Evolutionary conservation across 2,113 vertebrate species (phyloP).

Genomic region (Lophochroa leadbeateri): DNA sequence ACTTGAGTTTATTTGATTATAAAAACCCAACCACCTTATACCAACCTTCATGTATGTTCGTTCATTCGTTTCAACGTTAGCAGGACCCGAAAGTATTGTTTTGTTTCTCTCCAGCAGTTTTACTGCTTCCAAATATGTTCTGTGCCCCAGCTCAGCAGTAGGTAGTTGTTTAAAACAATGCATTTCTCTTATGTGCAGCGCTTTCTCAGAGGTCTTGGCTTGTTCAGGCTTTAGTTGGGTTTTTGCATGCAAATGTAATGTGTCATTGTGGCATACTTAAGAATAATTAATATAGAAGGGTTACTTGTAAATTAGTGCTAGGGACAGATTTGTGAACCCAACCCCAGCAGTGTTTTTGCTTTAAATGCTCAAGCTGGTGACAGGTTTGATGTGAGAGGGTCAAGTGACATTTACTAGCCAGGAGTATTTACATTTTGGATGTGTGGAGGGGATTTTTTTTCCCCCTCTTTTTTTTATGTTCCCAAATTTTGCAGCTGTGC

Average conservation of each 20-base stretch:
- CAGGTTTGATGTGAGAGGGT: slow-evolving; percentile 47
- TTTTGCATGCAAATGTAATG: slow-evolving; percentile 55
- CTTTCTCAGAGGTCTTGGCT: slow-evolving; percentile 22
- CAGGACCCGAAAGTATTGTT: not conserved
- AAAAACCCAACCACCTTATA: not conserved
- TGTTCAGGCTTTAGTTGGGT: not conserved
- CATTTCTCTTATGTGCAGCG: not conserved
- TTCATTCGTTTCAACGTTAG: not conserved
- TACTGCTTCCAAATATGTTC: not conserved
- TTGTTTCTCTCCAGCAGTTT: not conserved
- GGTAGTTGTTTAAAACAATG: slow-evolving; percentile 36
- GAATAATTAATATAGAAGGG: slow-evolving; percentile 27
- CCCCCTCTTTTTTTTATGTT: not conserved
- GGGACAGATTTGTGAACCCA: slow-evolving; percentile 12
- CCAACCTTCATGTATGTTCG: not conserved
- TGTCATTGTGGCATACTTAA: slow-evolving; percentile 13
- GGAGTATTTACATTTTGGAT: slow-evolving; percentile 44
- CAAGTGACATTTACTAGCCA: slow-evolving; percentile 52
- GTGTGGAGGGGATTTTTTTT: not conserved
- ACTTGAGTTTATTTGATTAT: not conserved
- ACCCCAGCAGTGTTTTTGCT: not conserved
- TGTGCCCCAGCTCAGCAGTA: slow-evolving; percentile 38
- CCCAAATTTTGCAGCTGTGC: slow-evolving; percentile 46
- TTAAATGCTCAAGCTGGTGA: not conserved
- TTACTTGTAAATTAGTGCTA: not conserved